Conservation (phyloP, 2,113 vertebrate species). For the Cephalopholis sonnerati region DNA sequence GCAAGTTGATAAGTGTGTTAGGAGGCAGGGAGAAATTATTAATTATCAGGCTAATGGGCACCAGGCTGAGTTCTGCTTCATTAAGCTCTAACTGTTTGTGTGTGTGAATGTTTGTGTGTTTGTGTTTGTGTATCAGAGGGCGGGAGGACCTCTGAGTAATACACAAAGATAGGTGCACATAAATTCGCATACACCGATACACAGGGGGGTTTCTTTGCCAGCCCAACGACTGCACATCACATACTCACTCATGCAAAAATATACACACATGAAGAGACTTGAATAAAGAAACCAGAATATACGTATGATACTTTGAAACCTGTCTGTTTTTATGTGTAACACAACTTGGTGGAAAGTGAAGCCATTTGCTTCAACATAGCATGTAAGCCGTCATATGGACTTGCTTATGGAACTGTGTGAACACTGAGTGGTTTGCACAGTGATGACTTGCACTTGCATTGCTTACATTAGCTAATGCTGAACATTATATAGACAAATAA, state of each 20-base stretch:
- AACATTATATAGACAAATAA: background rate
- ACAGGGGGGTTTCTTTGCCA: constrained; percentile 23
- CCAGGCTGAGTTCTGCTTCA: constrained; percentile 94
- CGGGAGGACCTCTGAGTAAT: constrained; percentile 45
- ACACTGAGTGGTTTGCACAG: background rate
- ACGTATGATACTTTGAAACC: background rate
- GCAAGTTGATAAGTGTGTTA: constrained; percentile 94
- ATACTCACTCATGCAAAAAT: constrained; percentile 19
- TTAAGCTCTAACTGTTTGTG: constrained; percentile 90
- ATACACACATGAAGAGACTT: constrained; percentile 16
- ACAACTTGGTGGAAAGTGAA: background rate
- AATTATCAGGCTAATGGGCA: constrained; percentile 99
- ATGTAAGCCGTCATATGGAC: background rate
- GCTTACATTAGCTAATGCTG: background rate
- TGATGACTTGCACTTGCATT: background rate
- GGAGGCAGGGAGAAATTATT: constrained; percentile 97
- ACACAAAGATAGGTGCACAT: constrained; percentile 58
- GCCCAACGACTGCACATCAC: constrained; percentile 1
- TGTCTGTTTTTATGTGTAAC: background rate
- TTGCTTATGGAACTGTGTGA: background rate
- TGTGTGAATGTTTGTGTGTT: constrained; percentile 71
- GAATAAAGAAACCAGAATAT: background rate
- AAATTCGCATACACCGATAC: constrained; percentile 31
- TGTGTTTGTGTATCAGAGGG: constrained; percentile 54
- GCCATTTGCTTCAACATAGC: background rate